phyloP scores from a whole-genome alignment of 1,140 invertebrate genomes.

The Sitobion miscanthi region DNA sequence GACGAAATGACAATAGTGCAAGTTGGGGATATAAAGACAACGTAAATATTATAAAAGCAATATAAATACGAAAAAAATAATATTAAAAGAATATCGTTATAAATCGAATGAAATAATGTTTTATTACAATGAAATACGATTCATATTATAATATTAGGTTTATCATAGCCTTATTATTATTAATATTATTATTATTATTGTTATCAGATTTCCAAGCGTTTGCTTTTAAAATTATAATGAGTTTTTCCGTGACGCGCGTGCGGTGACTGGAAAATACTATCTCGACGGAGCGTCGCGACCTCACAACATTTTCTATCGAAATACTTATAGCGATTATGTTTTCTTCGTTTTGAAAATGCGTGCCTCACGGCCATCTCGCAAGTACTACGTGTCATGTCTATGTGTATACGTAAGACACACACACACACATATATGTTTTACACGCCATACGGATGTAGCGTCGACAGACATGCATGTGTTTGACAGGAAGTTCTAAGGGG shows the following conservation, averaged over 20 bases:
- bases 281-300: neutral
- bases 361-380: neutral
- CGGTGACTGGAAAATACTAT: neutral
- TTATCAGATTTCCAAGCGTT: neutral
- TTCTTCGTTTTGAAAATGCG: neutral
- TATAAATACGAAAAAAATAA: neutral
- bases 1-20: too few relatives aligned
- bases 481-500: neutral
- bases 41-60: neutral
- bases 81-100: neutral
- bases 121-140: neutral
- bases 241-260: neutral
- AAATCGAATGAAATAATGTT: neutral
- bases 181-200: neutral
- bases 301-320: neutral
- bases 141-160: neutral
- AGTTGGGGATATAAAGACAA: neutral
- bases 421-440: neutral
- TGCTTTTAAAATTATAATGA: neutral
- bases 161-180: neutral
- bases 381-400: neutral
- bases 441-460: neutral
- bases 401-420: neutral
- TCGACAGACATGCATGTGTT: neutral
- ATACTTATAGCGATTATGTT: neutral